A percentile compares a stretch with the other conserved stretches of the same genome.
phyloP scores from a whole-genome alignment of 2,797 vertebrate species.

The Taeniopygia guttata region DNA sequence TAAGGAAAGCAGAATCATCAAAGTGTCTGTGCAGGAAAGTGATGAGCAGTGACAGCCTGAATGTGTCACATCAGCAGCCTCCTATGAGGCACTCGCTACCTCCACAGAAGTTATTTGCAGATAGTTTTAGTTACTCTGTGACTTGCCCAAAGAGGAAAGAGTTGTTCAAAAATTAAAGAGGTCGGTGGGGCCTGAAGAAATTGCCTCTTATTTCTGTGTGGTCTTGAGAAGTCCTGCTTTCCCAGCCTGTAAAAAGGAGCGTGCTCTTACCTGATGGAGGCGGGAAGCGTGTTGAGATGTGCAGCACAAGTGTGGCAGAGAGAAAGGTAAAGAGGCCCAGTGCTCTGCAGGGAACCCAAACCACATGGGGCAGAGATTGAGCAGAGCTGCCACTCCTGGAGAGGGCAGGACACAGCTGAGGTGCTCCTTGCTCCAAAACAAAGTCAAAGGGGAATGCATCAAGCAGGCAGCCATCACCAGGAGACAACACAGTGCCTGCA shows the following conservation, averaged over 20 bases:
- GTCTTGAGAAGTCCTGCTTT: neutral
- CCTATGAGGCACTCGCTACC: neutral
- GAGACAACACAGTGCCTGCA: neutral
- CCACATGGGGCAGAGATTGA: accelerated
- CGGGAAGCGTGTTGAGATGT: neutral
- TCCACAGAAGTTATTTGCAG: slow-evolving; percentile 1
- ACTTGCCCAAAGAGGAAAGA: neutral
- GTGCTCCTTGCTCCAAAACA: neutral
- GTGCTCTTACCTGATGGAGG: neutral
- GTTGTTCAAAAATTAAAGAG: neutral
- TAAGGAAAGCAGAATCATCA: neutral
- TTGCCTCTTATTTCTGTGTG: neutral
- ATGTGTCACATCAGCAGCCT: neutral
- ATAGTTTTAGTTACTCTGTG: neutral
- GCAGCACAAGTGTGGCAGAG: neutral
- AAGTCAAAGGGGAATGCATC: neutral
- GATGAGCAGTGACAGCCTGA: neutral
- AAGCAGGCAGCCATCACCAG: neutral
- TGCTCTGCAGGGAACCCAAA: neutral
- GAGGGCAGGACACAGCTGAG: neutral
- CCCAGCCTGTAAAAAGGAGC: neutral
- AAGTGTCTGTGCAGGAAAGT: neutral
- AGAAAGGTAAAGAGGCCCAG: neutral
- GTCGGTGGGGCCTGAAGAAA: neutral
- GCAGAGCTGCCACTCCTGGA: neutral